phyloP scores from a whole-genome alignment of 2,888 invertebrate genomes.

The Frankliniella fusca region DNA sequence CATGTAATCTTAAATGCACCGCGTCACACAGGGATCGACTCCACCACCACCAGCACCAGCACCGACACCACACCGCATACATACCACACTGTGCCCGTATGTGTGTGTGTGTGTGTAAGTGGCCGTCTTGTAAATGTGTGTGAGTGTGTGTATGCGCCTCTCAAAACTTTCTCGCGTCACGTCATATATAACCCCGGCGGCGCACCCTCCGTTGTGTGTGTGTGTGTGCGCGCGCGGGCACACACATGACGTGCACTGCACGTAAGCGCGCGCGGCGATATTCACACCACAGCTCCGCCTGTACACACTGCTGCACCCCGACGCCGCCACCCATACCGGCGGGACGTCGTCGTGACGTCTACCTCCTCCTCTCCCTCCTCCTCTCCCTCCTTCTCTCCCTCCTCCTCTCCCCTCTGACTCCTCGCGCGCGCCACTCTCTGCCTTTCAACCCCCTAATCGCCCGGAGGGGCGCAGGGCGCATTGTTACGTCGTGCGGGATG shows the following conservation, averaged over 20 bases:
- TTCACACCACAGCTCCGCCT: neutral
- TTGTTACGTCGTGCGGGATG: neutral
- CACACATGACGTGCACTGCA: neutral
- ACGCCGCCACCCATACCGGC: too few relatives aligned
- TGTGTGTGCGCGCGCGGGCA: neutral
- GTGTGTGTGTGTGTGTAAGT: neutral
- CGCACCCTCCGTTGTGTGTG: neutral
- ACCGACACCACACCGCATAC: too few relatives aligned
- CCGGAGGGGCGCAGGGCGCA: neutral
- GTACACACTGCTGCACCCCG: neutral
- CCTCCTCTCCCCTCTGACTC: neutral
- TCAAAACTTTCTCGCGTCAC: neutral
- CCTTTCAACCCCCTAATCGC: neutral
- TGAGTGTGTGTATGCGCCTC: conserved; percentile 7
- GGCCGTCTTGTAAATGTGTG: neutral
- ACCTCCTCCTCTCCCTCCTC: neutral
- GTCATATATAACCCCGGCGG: neutral
- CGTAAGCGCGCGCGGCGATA: neutral
- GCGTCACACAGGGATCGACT: neutral
- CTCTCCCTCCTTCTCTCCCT: neutral
- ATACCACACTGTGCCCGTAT: neutral
- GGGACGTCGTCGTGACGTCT: neutral
- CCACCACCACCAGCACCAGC: neutral
- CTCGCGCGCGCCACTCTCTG: too few relatives aligned
- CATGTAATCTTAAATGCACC: conserved; percentile 6